Percentiles rank a stretch among this genome's conserved stretches.
Conservation (phyloP, 1,140 invertebrate species). For the Drosophila kanapiae region DNA sequence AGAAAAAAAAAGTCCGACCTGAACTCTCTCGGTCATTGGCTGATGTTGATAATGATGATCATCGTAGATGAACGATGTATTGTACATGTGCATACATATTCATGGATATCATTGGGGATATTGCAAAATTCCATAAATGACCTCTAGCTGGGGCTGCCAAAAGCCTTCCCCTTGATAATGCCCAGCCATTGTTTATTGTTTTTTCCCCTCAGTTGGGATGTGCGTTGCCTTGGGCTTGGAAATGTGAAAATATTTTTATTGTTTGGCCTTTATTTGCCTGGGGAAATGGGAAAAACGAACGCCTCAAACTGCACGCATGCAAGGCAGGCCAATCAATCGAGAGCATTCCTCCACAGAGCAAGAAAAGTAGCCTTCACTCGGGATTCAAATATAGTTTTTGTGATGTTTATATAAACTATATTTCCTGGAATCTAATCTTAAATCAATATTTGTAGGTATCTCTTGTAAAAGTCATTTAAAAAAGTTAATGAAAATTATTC, state of each 20-base stretch:
- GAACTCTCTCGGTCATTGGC: constrained; percentile 62
- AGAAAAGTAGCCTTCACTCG: neutral
- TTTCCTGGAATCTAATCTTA: neutral
- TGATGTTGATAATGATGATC: constrained; percentile 27
- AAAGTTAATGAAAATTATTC: neutral
- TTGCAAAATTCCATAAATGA: constrained; percentile 66
- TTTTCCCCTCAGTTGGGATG: constrained; percentile 7
- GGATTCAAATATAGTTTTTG: neutral
- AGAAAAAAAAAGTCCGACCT: constrained; percentile 35
- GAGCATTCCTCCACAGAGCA: constrained; percentile 28
- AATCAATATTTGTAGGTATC: neutral
- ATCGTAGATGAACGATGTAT: constrained; percentile 25
- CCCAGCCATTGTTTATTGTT: constrained; percentile 56
- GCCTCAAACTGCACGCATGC: constrained; percentile 51
- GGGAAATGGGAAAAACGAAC: constrained; percentile 42
- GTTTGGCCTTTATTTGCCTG: constrained; percentile 45
- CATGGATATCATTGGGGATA: constrained; percentile 29
- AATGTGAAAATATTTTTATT: constrained; percentile 69
- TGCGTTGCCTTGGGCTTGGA: constrained; percentile 34
- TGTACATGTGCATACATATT: constrained; percentile 46
- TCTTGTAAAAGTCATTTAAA: too few species aligned
- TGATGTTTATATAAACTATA: neutral
- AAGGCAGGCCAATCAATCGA: constrained; percentile 63
- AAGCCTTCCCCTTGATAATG: constrained; percentile 65
- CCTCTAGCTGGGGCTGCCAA: constrained; percentile 41